A percentile compares a stretch with the other conserved stretches of the same genome.
Conservation (phyloP, 2,888 invertebrate species). For the Scaptomyza caliginosa region DNA sequence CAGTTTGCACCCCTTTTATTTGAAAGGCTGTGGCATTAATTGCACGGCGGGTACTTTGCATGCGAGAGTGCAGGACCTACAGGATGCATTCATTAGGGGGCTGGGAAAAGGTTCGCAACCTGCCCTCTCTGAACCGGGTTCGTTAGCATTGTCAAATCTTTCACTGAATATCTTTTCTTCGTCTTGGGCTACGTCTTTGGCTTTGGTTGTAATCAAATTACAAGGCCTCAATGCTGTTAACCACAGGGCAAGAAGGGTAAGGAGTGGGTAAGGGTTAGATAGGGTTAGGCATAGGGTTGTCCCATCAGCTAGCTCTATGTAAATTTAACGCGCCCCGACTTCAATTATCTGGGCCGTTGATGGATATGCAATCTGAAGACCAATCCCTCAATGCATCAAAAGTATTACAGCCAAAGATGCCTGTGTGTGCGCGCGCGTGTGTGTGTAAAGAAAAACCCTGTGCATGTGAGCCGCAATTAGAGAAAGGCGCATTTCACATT, state of each 20-base stretch:
- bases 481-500: constrained; percentile 68
- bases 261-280: constrained; percentile 11
- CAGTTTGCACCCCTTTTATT: constrained; percentile 44
- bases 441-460: constrained; percentile 54
- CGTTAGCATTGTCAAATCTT: constrained; percentile 27
- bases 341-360: constrained; percentile 70
- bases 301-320: constrained; percentile 26
- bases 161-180: constrained; percentile 15
- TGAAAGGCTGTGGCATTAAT: constrained; percentile 33
- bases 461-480: constrained; percentile 70
- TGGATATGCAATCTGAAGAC: constrained; percentile 70
- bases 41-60: constrained; percentile 52
- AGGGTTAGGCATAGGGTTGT: constrained; percentile 24
- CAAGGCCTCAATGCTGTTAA: constrained; percentile 56
- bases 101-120: constrained; percentile 48
- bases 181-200: constrained; percentile 33
- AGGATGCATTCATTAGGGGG: constrained; percentile 21
- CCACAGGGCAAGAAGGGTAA: constrained; percentile 56
- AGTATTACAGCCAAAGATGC: constrained; percentile 38
- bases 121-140: constrained; percentile 32
- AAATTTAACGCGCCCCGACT: constrained; percentile 54
- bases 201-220: constrained; percentile 71
- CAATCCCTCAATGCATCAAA: constrained; percentile 64
- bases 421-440: constrained; percentile 3
- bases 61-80: constrained; percentile 21